These are phyloP conservation scores for Rhagium mordax DNA, from an alignment of 2,888 invertebrate genomes.

Conservation along the genomic window DNA sequence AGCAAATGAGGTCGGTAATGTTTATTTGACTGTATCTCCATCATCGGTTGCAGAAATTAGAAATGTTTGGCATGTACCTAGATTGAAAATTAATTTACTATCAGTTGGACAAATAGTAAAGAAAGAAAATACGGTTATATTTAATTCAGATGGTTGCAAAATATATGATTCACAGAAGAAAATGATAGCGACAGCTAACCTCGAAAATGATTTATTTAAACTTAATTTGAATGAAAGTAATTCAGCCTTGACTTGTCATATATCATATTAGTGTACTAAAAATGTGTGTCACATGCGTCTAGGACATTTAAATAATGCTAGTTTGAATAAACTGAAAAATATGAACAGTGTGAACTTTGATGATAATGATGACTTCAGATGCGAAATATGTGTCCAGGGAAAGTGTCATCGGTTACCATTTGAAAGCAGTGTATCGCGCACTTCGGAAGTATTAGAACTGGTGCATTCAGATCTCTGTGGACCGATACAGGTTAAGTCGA, in stretches of 20 bases:
- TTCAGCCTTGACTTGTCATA: background rate
- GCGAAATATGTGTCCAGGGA: conserved; percentile 4
- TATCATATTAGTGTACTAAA: background rate
- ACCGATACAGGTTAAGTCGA: too few species aligned
- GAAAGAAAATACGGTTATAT: conserved; percentile 7
- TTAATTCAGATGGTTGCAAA: background rate
- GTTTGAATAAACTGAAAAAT: too few species aligned
- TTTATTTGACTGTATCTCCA: background rate
- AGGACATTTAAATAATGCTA: too few species aligned
- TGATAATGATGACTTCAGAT: background rate
- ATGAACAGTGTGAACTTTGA: background rate
- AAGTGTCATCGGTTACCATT: too few species aligned
- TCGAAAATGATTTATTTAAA: conserved; percentile 3
- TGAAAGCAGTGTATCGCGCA: too few species aligned
- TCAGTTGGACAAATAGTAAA: conserved; percentile 21
- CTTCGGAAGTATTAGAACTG: background rate
- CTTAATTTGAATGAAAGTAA: background rate
- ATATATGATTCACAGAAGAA: conserved; percentile 11
- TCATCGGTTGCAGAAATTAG: conserved; percentile 7
- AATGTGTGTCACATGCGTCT: background rate
- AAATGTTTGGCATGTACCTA: conserved; percentile 7
- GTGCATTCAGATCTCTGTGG: too few species aligned
- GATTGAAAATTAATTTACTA: conserved; percentile 13
- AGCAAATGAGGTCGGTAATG: conserved; percentile 14
- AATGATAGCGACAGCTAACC: background rate